phyloP scores from a whole-genome alignment of 1,140 invertebrate species.

The Ooceraea biroi region DNA sequence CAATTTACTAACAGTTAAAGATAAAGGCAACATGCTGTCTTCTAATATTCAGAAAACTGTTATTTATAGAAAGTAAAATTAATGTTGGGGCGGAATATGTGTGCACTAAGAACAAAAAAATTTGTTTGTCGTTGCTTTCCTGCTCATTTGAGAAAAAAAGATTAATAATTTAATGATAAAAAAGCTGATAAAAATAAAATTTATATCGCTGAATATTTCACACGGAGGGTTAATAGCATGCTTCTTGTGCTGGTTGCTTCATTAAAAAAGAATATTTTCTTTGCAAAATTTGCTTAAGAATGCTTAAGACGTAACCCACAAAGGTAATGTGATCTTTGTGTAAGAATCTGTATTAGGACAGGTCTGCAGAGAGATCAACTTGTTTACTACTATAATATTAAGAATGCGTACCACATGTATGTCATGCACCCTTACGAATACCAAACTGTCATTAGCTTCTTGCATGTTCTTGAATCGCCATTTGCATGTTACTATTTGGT shows the following conservation, averaged over 20 bases:
- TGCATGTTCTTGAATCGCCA: neutral
- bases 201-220: neutral
- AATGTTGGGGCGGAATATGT: neutral
- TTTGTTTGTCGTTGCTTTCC: neutral
- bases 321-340: neutral
- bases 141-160: neutral
- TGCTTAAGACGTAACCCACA: neutral
- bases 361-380: neutral
- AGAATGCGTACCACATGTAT: neutral
- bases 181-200: neutral
- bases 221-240: constrained; percentile 33
- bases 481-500: constrained; percentile 16
- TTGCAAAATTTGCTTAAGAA: constrained; percentile 4
- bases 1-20: neutral
- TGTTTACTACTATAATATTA: neutral
- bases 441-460: neutral
- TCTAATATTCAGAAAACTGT: constrained; percentile 7
- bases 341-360: neutral
- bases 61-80: constrained; percentile 1
- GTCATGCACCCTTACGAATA: neutral
- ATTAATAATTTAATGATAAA: neutral
- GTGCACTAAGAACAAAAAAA: neutral
- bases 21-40: neutral
- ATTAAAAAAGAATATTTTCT: neutral
- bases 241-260: neutral